Evolutionary conservation across 2,113 vertebrate species (phyloP).

Genomic region (Loxodonta africana): DNA sequence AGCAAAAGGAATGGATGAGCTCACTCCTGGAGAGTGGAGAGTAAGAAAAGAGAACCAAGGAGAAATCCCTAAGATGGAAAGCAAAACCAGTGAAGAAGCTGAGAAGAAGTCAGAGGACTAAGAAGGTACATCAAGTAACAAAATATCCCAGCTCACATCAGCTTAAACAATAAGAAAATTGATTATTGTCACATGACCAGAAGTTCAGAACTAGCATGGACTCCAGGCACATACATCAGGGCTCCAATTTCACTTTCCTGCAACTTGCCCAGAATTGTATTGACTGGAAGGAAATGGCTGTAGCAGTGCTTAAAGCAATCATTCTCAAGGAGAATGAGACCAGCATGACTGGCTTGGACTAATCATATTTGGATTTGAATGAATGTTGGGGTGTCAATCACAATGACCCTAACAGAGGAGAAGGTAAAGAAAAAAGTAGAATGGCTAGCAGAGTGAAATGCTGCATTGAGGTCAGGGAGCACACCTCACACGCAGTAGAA

Average conservation of each 20-base stretch:
- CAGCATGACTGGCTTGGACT: not conserved
- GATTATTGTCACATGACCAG: not conserved
- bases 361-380: constrained; percentile 34
- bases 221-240: not conserved
- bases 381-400: not conserved
- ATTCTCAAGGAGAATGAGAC: constrained; percentile 4
- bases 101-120: constrained; percentile 1
- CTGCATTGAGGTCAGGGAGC: not conserved
- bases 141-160: not conserved
- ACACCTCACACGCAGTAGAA: not conserved
- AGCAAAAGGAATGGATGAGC: constrained; percentile 1
- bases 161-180: constrained; percentile 15
- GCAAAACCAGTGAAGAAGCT: not conserved
- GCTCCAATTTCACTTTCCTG: constrained; percentile 44
- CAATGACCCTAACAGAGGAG: constrained; percentile 8
- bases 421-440: not conserved
- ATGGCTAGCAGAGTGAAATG: not conserved
- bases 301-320: constrained; percentile 30
- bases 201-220: not conserved
- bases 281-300: not conserved
- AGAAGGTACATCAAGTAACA: not conserved
- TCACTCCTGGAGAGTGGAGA: not conserved
- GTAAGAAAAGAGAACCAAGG: constrained; percentile 33
- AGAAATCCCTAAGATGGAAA: constrained; percentile 27
- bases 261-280: not conserved